Conservation (phyloP, 2,113 vertebrate genomes). For the Aepyceros melampus region DNA sequence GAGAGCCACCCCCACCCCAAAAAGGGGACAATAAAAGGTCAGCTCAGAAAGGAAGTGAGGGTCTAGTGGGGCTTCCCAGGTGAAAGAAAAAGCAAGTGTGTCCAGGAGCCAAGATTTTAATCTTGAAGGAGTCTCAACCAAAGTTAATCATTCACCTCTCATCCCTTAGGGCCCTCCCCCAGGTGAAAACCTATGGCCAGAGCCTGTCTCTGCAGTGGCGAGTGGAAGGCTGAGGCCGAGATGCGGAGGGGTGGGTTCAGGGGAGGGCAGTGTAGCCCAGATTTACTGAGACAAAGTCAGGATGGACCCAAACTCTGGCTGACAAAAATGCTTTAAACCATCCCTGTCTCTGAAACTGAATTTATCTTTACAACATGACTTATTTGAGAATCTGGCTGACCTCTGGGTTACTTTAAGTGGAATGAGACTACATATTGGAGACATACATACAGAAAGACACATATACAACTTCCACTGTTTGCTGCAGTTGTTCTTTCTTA, state of each 20-base stretch:
- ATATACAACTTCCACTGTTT: not conserved
- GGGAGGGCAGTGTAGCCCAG: not conserved
- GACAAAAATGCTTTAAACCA: not conserved
- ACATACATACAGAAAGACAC: not conserved
- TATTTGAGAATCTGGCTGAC: not conserved
- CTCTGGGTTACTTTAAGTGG: not conserved
- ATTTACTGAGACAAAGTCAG: not conserved
- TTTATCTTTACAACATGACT: not conserved
- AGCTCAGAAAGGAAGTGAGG: not conserved
- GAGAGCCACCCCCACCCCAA: not conserved
- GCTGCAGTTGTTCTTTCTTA: not conserved
- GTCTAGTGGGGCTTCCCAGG: slow-evolving; percentile 27
- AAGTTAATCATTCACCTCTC: slow-evolving; percentile 61
- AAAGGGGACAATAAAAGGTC: slow-evolving; percentile 5
- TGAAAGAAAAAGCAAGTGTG: slow-evolving; percentile 45
- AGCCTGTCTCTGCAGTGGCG: not conserved
- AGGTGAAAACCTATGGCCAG: not conserved
- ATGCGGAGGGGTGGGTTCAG: not conserved
- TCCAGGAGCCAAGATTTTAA: slow-evolving; percentile 52
- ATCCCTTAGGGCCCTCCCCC: not conserved
- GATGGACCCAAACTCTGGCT: not conserved
- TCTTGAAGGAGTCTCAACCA: slow-evolving; percentile 20
- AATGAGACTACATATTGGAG: not conserved
- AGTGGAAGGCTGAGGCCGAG: not conserved
- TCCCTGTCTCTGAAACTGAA: not conserved